Evolutionary conservation across 2,888 invertebrate species (phyloP), one percentile per base, ranked within the genome.

Genomic region (Calameuta filiformis): DNA sequence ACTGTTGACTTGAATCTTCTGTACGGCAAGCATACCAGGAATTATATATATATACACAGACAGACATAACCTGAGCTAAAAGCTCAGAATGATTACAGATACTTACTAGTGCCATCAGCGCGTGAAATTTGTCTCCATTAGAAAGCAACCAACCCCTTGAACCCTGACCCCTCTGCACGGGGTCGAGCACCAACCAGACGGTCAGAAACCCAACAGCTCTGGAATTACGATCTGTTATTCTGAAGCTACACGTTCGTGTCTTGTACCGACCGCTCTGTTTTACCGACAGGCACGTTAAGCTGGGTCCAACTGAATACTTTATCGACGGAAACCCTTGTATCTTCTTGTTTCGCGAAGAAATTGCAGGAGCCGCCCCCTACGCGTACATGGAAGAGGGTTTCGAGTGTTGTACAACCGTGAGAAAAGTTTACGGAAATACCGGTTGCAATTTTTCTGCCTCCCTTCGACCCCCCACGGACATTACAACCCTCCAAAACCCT

Each of bases 251-350:
- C 4, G 15, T 4, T 40, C 4, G 40, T 15, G 40, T 40, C 40
- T 40, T 40, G 40, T 40, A 40, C 40, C 40, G 4, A 4, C 15
- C 15, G 40, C 40, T 40, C 40, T 40, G 40, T 40, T 40, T 40
- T 40, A 40, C 40, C 40, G 40, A 40, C 40, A 40, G 4, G 6
- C 4, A 40, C 40, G 40, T 40, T 40, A 40, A 40, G 75, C 79
- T 73, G 77, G 77, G 84, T 82, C 84, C 82, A 81, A 82, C 79
- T 82, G 82, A 83, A 85, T 86, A 83, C 83, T 83, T 85, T 83
- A 86, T 83, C 78, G 76, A 73, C 73, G 73, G 79, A 40, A 4
- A 40, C 40, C 40, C 40, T 15, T 74, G 77, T 37, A 77, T 77
- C 23, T 76, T 80, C 37, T 35, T 76, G 76, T 77, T 75, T 76